Percentiles rank a stretch among this genome's conserved stretches.
Evolutionary conservation across 2,113 vertebrate species (phyloP).

Genomic region (Hepsetus odoe): DNA sequence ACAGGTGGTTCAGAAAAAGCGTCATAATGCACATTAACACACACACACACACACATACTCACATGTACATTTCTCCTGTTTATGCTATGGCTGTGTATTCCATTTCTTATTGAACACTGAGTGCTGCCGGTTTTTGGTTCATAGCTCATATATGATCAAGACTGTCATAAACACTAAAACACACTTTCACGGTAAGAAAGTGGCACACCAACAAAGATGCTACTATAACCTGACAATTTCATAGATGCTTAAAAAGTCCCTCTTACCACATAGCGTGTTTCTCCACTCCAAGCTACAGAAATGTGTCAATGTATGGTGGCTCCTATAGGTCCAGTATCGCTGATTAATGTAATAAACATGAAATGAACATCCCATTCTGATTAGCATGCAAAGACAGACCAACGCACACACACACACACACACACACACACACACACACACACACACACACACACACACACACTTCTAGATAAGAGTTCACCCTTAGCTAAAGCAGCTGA

Average conservation of each 20-base stretch:
- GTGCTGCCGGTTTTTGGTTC: slow-evolving; percentile 38
- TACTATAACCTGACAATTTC: neutral
- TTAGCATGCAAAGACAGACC: slow-evolving; percentile 20
- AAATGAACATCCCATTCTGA: slow-evolving; percentile 14
- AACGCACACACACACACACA: neutral
- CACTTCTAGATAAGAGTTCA: neutral
- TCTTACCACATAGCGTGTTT: neutral
- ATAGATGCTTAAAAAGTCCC: neutral
- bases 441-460: neutral
- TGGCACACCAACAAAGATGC: slow-evolving; percentile 13
- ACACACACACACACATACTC: neutral
- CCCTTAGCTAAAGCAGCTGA: slow-evolving; percentile 37
- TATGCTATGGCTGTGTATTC: slow-evolving; percentile 36
- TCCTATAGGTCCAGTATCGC: slow-evolving; percentile 8
- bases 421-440: slow-evolving; percentile 16
- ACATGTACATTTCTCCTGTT: slow-evolving; percentile 1
- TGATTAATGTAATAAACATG: slow-evolving; percentile 13
- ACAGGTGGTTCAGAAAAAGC: slow-evolving; percentile 44
- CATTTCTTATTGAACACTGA: slow-evolving; percentile 23
- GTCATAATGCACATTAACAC: slow-evolving; percentile 5
- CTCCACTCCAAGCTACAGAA: neutral
- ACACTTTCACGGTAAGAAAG: neutral
- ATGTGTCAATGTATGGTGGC: slow-evolving; percentile 6
- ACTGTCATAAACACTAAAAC: neutral
- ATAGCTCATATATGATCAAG: slow-evolving; percentile 31